A percentile compares a stretch with the other conserved stretches of the same genome.
These are phyloP conservation scores for Zeuzera pyrina DNA, from an alignment of 2,888 invertebrate species.

Conservation along the genomic window DNA sequence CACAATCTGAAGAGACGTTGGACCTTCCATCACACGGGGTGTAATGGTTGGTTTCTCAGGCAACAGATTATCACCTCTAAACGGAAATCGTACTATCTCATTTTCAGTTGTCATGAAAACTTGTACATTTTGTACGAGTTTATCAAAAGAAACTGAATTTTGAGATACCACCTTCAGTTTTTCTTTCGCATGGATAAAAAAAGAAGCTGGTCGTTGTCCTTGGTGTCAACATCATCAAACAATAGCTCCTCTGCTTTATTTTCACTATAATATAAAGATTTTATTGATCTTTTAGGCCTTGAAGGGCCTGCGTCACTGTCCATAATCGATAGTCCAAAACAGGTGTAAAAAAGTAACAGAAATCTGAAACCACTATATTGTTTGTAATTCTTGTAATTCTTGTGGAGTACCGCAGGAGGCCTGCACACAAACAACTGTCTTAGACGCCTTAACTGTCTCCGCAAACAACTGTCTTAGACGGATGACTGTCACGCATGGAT, in stretches of 20 bases:
- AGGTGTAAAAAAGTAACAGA: too few species aligned
- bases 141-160: slow-evolving; percentile 4
- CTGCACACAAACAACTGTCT: too few species aligned
- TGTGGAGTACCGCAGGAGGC: too few species aligned
- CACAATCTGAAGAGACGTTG: not conserved
- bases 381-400: too few species aligned
- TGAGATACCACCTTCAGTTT: slow-evolving; percentile 3
- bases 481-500: too few species aligned
- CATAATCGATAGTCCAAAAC: not conserved
- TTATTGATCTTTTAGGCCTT: not conserved
- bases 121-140: slow-evolving; percentile 4
- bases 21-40: not conserved
- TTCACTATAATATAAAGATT: not conserved
- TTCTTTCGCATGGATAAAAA: slow-evolving; percentile 4
- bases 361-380: too few species aligned
- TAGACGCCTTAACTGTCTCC: too few species aligned
- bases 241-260: not conserved
- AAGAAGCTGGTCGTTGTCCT: not conserved
- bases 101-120: not conserved
- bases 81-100: slow-evolving; percentile 2
- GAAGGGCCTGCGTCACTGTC: not conserved
- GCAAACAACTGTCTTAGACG: too few species aligned
- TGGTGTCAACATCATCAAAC: not conserved
- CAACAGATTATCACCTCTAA: not conserved
- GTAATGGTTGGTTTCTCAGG: not conserved